These are phyloP conservation scores for Eulimnadia texana DNA, from an alignment of 1,140 invertebrate species.

Conservation along the genomic window DNA sequence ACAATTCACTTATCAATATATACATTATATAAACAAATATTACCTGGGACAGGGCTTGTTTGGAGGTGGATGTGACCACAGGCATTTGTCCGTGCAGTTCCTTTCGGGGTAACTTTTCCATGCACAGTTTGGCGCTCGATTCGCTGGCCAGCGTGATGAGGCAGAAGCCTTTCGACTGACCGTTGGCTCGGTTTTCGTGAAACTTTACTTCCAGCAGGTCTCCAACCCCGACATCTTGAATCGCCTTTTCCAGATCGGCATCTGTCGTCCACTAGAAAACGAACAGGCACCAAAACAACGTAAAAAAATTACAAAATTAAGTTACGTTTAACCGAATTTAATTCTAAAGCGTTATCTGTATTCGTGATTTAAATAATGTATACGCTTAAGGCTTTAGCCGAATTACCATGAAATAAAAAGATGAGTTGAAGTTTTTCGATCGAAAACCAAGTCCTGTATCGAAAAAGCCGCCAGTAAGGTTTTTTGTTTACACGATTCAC, in stretches of 20 bases:
- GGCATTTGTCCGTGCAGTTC: slow-evolving; percentile 90
- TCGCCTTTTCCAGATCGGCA: slow-evolving; percentile 79
- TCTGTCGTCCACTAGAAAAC: slow-evolving; percentile 86
- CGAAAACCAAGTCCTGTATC: background rate
- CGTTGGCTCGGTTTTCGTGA: slow-evolving; percentile 97
- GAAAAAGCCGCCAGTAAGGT: background rate
- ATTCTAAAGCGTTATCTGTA: background rate
- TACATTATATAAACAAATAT: slow-evolving; percentile 18
- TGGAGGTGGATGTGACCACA: slow-evolving; percentile 86
- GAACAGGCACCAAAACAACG: background rate
- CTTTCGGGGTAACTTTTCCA: slow-evolving; percentile 86
- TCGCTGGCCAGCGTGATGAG: slow-evolving; percentile 85
- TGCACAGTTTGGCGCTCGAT: slow-evolving; percentile 67
- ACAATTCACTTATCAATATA: too few relatives aligned
- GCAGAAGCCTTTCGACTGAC: slow-evolving; percentile 97
- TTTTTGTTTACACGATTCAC: too few relatives aligned
- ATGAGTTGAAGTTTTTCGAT: background rate
- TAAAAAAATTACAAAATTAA: slow-evolving; percentile 2
- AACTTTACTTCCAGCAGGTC: slow-evolving; percentile 98
- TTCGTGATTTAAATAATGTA: background rate
- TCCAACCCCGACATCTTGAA: slow-evolving; percentile 68
- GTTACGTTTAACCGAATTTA: background rate
- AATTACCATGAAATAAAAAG: background rate
- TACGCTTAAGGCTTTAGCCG: background rate
- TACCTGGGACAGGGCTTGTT: slow-evolving; percentile 59